These are phyloP conservation scores for Tapirus indicus DNA, from an alignment of 2,797 vertebrate species.

Conservation along the genomic window DNA sequence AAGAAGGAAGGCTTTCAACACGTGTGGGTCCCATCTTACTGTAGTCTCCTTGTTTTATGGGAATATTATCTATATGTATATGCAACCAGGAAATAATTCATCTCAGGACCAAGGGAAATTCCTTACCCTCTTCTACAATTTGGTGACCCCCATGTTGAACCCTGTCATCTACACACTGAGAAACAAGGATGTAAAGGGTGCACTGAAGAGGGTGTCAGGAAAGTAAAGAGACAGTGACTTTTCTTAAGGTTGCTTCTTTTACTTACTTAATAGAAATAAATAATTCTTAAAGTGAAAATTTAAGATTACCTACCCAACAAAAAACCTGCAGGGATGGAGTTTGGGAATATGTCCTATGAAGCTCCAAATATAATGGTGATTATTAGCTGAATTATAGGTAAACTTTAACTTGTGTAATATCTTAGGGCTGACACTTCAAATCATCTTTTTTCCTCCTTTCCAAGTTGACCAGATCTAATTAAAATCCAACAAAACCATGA, in stretches of 20 bases:
- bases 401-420: background rate
- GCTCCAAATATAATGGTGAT: background rate
- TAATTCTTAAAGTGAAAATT: background rate
- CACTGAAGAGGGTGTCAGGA: conserved; percentile 48
- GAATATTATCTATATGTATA: conserved; percentile 81
- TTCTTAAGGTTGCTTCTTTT: background rate
- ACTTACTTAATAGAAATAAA: background rate
- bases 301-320: background rate
- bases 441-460: background rate
- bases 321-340: background rate
- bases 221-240: background rate
- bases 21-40: conserved; percentile 75
- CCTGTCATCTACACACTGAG: conserved; percentile 74
- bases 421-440: background rate
- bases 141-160: conserved; percentile 76
- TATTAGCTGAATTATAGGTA: background rate
- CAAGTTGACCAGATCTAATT: background rate
- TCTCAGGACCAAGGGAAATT: conserved; percentile 74
- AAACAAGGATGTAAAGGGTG: conserved; percentile 71
- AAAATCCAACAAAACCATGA: conserved; percentile 27
- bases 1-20: conserved; percentile 76
- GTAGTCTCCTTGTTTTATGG: conserved; percentile 79
- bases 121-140: conserved; percentile 74
- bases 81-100: conserved; percentile 70
- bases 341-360: background rate